phyloP scores from a whole-genome alignment of 2,113 vertebrate species.

The Catharus fuscescens region DNA sequence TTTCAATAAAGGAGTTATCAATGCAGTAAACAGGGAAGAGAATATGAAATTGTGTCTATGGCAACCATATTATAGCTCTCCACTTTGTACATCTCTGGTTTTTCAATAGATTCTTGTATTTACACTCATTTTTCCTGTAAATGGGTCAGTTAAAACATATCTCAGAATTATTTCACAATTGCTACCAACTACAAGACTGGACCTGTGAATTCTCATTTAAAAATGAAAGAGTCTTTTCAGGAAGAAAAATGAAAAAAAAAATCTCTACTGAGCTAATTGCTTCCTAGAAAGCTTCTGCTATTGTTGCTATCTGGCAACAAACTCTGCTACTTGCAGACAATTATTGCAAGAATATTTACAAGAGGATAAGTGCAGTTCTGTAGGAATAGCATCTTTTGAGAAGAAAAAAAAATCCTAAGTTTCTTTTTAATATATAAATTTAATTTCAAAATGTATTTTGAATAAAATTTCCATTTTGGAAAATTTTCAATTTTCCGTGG shows the following conservation, averaged over 20 bases:
- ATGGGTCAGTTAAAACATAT: not conserved
- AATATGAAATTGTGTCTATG: conserved; percentile 49
- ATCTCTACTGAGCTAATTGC: not conserved
- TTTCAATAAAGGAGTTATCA: conserved; percentile 16
- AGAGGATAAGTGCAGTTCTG: not conserved
- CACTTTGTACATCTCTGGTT: not conserved
- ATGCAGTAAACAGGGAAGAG: not conserved
- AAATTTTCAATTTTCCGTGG: no score
- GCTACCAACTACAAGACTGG: not conserved
- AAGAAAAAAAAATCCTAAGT: not conserved
- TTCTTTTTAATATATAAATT: not conserved
- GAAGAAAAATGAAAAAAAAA: not conserved
- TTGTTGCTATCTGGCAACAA: not conserved
- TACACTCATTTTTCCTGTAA: not conserved
- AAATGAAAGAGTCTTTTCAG: not conserved
- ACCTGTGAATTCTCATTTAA: not conserved
- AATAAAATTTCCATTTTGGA: not conserved
- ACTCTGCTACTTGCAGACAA: not conserved
- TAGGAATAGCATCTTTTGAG: not conserved
- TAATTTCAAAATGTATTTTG: not conserved
- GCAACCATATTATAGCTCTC: conserved; percentile 16
- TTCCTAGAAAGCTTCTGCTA: not conserved
- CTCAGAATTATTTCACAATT: not conserved
- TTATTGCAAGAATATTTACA: not conserved
- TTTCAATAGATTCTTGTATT: not conserved